phyloP scores from a whole-genome alignment of 2,888 invertebrate species.

The Calephelis perditalis region DNA sequence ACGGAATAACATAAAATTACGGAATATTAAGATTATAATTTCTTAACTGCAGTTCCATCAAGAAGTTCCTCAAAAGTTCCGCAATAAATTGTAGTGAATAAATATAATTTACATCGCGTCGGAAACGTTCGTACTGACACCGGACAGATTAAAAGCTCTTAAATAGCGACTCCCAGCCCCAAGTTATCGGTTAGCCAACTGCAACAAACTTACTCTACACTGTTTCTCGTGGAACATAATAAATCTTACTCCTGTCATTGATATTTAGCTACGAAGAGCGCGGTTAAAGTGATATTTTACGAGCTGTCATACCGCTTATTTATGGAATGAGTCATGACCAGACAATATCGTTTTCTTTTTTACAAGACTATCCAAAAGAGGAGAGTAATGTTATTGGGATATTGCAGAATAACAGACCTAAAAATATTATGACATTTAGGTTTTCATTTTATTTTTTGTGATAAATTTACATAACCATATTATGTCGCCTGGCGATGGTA shows the following conservation, averaged over 20 bases:
- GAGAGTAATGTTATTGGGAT: no score
- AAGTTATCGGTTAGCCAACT: slow-evolving; percentile 63
- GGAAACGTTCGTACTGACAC: slow-evolving; percentile 33
- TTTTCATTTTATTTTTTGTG: no score
- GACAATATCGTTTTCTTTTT: no score
- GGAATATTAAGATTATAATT: slow-evolving; percentile 9
- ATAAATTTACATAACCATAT: no score
- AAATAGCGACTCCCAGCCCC: slow-evolving; percentile 43
- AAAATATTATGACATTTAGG: no score
- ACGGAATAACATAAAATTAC: not conserved
- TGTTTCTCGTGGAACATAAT: slow-evolving; percentile 49
- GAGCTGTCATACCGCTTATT: not conserved
- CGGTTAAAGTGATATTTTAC: slow-evolving; percentile 2
- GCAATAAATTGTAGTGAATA: slow-evolving; percentile 34
- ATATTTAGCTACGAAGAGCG: slow-evolving; percentile 55
- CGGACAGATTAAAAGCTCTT: slow-evolving; percentile 56
- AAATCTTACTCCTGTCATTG: slow-evolving; percentile 73
- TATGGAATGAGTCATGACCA: no score
- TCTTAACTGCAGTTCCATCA: slow-evolving; percentile 8
- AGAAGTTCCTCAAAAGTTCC: slow-evolving; percentile 25
- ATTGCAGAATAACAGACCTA: no score
- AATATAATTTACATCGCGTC: slow-evolving; percentile 39
- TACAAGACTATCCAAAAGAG: no score
- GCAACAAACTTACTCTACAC: slow-evolving; percentile 41
- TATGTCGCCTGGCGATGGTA: no score